Base-by-base conservation (phyloP, 1,140 invertebrate genomes). In the Bombus vancouverensis region DNA sequence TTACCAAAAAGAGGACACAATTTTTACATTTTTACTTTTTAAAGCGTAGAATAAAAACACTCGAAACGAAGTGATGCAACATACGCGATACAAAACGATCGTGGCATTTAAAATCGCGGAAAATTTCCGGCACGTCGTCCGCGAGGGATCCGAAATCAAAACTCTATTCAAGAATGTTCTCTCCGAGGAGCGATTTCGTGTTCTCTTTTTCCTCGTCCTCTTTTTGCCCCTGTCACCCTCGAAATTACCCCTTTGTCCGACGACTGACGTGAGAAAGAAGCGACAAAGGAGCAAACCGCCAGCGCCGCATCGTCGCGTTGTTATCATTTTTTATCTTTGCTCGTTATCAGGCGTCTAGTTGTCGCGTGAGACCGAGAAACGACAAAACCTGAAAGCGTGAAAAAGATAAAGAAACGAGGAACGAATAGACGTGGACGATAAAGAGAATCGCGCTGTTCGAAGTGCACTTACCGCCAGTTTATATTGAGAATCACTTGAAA, bases 121-220 rank as follows among this genome's bases (percentile, higher is more conserved):
- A 73, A 47, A 85, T 44, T 32, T 57, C 59, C 62, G n/a, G 13
- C 57, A 59, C 22, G 32, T 44, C 9, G n/a, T 25, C 83, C 70
- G 28, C 25, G 32, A 59, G 42, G 84, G 65, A 47, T 47, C 42
- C 87, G 78, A 88, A 89, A 89, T 89, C 75, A 88, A 89, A 89
- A 88, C 39, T 66, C 87, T 81, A 85, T 87, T 88, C 88, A 88
- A 73, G 32, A 57, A 28, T 53, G 10, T n/a, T 65, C 75, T 76
- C 68, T 81, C 53, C n/a, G 32, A 68, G 53, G 53, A 79, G 42
- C 70, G 82, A 66, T 75, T 81, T 78, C 72, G 78, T 80, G 68
- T 76, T 25, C 25, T n/a, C 28, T n/a, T 34, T 42, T 76, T 22
- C 25, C 47, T 25, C 37, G 37, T 34, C 81, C 66, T n/a, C 3